Conservation (phyloP, 2,113 vertebrate genomes). For the Deroptyus accipitrinus region DNA sequence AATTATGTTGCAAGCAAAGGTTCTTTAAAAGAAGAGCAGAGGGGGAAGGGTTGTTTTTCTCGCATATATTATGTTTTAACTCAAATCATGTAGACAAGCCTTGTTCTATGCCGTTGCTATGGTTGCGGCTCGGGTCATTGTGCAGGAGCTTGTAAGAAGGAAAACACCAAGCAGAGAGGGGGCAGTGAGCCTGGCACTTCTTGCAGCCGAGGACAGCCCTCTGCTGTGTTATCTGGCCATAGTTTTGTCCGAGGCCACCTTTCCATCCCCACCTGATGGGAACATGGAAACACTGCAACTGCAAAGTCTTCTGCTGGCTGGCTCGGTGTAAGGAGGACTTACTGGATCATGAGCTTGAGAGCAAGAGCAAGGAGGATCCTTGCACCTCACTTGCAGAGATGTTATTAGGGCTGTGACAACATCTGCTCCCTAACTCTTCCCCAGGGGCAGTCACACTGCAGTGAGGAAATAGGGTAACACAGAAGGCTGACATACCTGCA, state of each 20-base stretch:
- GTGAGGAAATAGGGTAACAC: rapidly evolving
- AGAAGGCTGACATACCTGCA: background rate
- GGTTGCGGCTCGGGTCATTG: background rate
- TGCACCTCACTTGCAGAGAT: background rate
- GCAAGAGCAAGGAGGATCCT: background rate
- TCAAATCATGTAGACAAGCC: background rate
- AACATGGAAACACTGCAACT: background rate
- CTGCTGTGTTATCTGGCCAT: rapidly evolving
- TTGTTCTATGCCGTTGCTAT: background rate
- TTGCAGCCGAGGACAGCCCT: background rate
- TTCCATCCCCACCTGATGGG: background rate
- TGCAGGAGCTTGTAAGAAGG: background rate
- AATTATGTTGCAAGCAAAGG: background rate
- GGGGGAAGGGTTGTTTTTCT: background rate
- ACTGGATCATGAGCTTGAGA: background rate
- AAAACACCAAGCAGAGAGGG: background rate
- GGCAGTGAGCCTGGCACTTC: background rate
- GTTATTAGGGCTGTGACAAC: background rate
- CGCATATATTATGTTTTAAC: background rate
- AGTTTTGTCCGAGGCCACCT: background rate
- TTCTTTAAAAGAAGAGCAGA: background rate
- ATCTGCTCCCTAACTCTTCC: background rate
- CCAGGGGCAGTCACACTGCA: background rate
- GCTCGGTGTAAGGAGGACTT: rapidly evolving
- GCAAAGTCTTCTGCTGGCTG: background rate